Evolutionary conservation across 2,888 invertebrate genomes (phyloP).

Genomic region (Cephus rjabovi): DNA sequence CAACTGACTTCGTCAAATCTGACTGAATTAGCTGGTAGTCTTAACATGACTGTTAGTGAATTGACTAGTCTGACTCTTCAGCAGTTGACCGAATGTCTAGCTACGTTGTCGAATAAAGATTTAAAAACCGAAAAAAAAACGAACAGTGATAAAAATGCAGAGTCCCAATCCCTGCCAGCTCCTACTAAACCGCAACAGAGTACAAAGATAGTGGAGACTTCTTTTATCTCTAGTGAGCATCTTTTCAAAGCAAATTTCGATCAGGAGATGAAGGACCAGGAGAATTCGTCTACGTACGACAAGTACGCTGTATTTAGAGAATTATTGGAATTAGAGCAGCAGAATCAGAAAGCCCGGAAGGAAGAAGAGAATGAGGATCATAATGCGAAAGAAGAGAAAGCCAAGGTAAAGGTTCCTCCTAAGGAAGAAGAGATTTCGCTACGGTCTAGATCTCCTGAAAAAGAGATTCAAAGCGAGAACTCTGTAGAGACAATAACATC

Average conservation of each 20-base stretch:
- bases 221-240: conserved; percentile 55
- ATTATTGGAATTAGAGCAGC: conserved; percentile 77
- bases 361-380: conserved; percentile 60
- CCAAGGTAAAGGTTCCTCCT: conserved; percentile 62
- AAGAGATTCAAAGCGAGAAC: conserved; percentile 28
- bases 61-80: conserved; percentile 88
- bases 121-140: conserved; percentile 23
- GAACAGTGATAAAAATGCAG: conserved; percentile 35
- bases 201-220: conserved; percentile 55
- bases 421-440: conserved; percentile 20
- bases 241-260: conserved; percentile 78
- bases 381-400: conserved; percentile 39
- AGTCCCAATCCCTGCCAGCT: conserved; percentile 39
- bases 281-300: conserved; percentile 74
- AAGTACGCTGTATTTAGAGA: conserved; percentile 91
- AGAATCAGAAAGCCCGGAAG: conserved; percentile 58
- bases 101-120: conserved; percentile 64
- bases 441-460: conserved; percentile 25
- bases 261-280: conserved; percentile 65
- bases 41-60: conserved; percentile 81
- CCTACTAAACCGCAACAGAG: conserved; percentile 53
- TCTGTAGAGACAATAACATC: conserved; percentile 52
- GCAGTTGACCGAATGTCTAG: conserved; percentile 84
- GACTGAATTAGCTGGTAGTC: conserved; percentile 81
- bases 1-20: conserved; percentile 86